Conservation (phyloP, 2,113 vertebrate species). For the Scartelaos histophorus region DNA sequence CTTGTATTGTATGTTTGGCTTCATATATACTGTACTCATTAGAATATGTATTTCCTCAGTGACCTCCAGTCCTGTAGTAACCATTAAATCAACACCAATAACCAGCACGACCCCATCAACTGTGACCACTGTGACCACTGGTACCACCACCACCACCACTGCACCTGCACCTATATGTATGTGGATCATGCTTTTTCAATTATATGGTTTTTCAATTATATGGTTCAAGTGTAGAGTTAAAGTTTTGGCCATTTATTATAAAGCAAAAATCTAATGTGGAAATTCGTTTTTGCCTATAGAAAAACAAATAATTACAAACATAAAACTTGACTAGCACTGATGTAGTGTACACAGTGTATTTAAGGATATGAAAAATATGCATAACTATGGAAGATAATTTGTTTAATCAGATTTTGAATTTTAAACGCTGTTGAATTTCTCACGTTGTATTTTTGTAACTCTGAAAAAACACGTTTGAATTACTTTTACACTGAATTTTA, state of each 20-base stretch:
- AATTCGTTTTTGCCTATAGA: no score
- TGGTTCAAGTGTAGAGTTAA: neutral
- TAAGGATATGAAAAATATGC: neutral
- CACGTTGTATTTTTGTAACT: no score
- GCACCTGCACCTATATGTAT: conserved; percentile 38
- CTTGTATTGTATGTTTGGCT: neutral
- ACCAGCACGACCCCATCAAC: neutral
- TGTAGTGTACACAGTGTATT: no score
- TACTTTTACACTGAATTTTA: no score
- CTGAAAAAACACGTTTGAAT: neutral
- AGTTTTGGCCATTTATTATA: neutral
- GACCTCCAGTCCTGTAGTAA: neutral
- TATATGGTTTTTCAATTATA: neutral
- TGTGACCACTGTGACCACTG: neutral
- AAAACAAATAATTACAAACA: no score
- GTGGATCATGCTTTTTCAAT: conserved; percentile 2
- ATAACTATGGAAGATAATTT: no score
- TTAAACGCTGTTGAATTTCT: no score
- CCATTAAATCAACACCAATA: neutral
- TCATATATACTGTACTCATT: neutral
- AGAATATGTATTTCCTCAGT: neutral
- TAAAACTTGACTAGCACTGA: no score
- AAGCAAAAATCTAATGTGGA: no score
- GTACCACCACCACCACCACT: conserved; percentile 12
- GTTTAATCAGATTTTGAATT: no score